Evolutionary conservation across 2,113 vertebrate species (phyloP).

Genomic region (Psilopogon haemacephalus): DNA sequence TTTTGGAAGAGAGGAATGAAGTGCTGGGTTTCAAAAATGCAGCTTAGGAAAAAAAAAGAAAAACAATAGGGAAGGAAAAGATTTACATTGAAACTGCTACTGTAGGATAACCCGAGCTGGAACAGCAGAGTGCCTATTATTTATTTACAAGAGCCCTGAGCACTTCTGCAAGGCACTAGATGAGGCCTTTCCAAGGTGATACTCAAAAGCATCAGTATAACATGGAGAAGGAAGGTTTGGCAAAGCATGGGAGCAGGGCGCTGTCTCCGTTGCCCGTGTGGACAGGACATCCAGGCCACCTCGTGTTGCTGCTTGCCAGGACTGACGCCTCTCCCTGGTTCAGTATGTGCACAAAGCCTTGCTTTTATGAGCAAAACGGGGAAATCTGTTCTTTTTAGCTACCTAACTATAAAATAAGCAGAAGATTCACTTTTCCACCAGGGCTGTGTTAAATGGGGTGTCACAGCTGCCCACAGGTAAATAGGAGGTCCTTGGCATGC

Average conservation of each 20-base stretch:
- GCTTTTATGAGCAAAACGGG: not conserved
- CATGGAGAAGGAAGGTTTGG: not conserved
- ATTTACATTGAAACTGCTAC: not conserved
- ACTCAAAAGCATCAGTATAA: accelerated
- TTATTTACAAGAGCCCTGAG: not conserved
- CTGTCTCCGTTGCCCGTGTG: not conserved
- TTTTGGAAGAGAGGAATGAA: not conserved
- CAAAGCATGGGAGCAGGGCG: not conserved
- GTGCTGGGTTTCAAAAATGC: not conserved
- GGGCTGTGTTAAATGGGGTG: not conserved
- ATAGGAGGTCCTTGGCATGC: not conserved
- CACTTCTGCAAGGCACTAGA: not conserved
- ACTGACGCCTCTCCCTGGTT: not conserved
- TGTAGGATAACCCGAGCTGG: not conserved
- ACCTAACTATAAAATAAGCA: no score
- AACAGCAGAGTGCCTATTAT: not conserved
- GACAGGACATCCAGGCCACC: not conserved
- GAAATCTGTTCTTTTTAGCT: not conserved
- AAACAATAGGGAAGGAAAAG: not conserved
- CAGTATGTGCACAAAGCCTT: not conserved
- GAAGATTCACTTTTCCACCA: not conserved
- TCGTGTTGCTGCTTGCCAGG: not conserved
- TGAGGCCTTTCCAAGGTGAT: not conserved
- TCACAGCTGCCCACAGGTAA: not conserved
- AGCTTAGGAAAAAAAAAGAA: not conserved